Percentiles rank a stretch among this genome's conserved stretches.
Evolutionary conservation across 2,888 invertebrate species (phyloP).

Genomic region (Adelognathus sp.): DNA sequence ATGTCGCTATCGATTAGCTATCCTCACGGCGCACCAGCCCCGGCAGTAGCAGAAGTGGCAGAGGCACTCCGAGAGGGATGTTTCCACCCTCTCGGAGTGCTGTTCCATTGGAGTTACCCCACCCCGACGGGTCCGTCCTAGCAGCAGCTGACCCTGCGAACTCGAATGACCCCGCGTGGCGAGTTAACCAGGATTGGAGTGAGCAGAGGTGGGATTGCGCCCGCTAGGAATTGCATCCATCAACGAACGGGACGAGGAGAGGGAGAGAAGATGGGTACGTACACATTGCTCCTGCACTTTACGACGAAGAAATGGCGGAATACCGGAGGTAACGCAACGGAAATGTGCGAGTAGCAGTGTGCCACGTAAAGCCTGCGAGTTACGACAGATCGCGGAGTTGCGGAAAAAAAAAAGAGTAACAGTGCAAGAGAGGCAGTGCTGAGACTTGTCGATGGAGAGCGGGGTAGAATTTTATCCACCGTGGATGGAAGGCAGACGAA

Average conservation of each 20-base stretch:
- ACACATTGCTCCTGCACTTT: background rate
- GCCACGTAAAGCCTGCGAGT: background rate
- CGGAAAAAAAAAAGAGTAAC: background rate
- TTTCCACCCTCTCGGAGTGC: conserved; percentile 5
- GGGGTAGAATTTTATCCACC: background rate
- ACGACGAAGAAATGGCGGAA: background rate
- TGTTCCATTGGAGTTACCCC: background rate
- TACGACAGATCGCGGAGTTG: background rate
- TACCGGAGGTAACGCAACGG: background rate
- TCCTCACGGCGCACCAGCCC: background rate
- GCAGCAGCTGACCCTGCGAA: conserved; percentile 10
- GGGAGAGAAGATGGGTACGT: background rate
- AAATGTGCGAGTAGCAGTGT: background rate
- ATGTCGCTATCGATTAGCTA: conserved; percentile 21
- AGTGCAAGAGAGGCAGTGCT: background rate
- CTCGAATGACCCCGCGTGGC: conserved; percentile 12
- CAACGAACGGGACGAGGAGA: background rate
- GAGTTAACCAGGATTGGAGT: background rate
- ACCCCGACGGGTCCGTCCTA: background rate
- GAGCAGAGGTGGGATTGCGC: background rate
- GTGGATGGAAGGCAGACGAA: background rate
- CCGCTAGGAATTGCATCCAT: conserved; percentile 11
- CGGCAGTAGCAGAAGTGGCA: background rate
- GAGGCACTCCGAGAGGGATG: conserved; percentile 1
- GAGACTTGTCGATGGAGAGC: background rate